Evolutionary conservation across 2,113 vertebrate genomes (phyloP), one percentile per base, ranked within the genome.

Genomic region (Seriola aureovittata): DNA sequence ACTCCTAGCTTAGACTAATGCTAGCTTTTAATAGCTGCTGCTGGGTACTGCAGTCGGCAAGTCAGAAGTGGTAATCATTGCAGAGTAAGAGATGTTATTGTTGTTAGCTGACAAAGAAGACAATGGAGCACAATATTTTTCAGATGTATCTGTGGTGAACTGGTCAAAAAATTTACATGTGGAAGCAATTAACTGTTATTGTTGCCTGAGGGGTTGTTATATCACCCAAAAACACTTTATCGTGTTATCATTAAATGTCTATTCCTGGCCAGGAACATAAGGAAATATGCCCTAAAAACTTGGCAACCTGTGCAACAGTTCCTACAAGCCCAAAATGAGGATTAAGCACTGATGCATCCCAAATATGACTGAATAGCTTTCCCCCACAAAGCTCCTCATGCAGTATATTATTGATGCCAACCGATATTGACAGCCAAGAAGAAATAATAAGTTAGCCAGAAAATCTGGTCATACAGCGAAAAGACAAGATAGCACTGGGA

Each of bases 361-460:
- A n/a, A 70, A 23, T 25, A 57, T 1, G 8, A 42, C 65, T 75
- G 69, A 81, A 86, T 86, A 81, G 66, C 70, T 64, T 75, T 70
- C 57, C 54, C 60, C 70, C 70, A 34, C 70, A 74, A 55, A 81
- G 77, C 70, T 71, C 57, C 48, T 63, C 52, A 77, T 72, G 78
- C 57, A 85, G 73, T 62, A 50, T 62, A 60, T 82, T 68, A 82
- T 42, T 75, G 57, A 76, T 70, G 81, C 75, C 59, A 80, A 84
- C 44, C 68, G 23, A 23, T 50, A 19, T 62, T 79, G 64, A 80
- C 78, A 82, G 75, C 81, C 71, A 87, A 72, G 69, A 42, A 34
- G 14, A 78, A 64, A 55, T 57, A 54, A 48, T 19, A 54, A 65
- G 40, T 69, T 58, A 36, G 42, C 57, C 65, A 84, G 55, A 23